Evolutionary conservation across 2,797 vertebrate genomes (phyloP), one percentile per base, ranked within the genome.

Genomic region (Hybognathus amarus): DNA sequence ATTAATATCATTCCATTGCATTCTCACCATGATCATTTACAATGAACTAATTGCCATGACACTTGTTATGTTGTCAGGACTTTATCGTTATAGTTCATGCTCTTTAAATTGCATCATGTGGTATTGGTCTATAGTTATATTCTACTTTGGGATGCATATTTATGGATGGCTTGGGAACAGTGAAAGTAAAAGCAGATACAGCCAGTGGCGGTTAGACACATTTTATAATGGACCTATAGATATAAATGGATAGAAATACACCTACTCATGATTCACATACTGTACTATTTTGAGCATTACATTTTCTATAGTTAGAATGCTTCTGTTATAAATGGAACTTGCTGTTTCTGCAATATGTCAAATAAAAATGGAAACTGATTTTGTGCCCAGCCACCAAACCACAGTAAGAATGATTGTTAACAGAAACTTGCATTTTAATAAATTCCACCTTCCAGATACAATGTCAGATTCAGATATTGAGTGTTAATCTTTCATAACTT

Each of bases 181-280:
- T 66, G 47, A 66, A n/a, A 20, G n/a, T 76, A 20, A 67, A 82
- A 59, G 73, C 50, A 76, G n/a, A 83, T 67, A 4, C n/a, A 77
- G 63, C 64, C 73, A 66, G 47, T 67, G 47, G 80, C 2, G 0
- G 45, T 59, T 24, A 56, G 63, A 76, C 63, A 76, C 17, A n/a
- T 56, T 30, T 59, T 76, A n/a, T 24, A 38, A 68, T n/a, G n/a
- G 24, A 68, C 63, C 63, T 79, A 67, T 66, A 38, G 67, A 75
- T 50, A 78, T 45, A 24, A 24, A 38, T 40, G 30, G 38, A 73
- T 63, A 75, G 76, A 47, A 59, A 67, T 33, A 50, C 33, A 76
- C 77, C 36, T 61, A 56, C 78, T 84, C 79, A 81, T 84, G 82
- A 86, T 68, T 80, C 77, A 77, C 18, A 56, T 56, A 15, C 27